Base-by-base conservation (phyloP, 2,888 invertebrate species). In the Oscheius myriophilus region DNA sequence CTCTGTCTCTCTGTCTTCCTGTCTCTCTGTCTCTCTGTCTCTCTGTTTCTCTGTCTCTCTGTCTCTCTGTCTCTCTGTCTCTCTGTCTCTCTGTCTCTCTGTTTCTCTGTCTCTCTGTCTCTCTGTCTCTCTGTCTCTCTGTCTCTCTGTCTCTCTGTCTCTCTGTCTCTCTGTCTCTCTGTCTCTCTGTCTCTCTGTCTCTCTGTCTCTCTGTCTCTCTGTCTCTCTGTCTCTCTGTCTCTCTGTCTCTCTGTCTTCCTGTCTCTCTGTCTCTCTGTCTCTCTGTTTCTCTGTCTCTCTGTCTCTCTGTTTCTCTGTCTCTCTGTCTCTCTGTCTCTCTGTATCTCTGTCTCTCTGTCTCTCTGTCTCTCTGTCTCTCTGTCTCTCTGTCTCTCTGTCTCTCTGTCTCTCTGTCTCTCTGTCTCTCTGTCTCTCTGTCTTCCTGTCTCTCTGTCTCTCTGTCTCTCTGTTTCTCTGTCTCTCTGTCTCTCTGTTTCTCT, bases 401-500 rank as follows among this genome's bases (percentile, higher is more conserved):
- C 16, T 26, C 55, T 53, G 7, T 53, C 14, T 53, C 26, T 53
- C 53, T 53, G 2, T 53, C 25, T 23, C 16, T 53, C 12, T 53
- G 4, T 25, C 25, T 53, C 7, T 53, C 26, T 25, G 3, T 26
- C 23, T 25, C 53, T n/a, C 23, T 53, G 7, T 53, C 23, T 26
- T 18, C 14, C 53, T 23, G 6, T 23, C 53, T 9, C 21, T 53
- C 16, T 53, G 3, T 53, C 23, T 53, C 25, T 53, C 53, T 53
- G 6, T 21, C 25, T 16, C 12, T 21, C 18, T 2, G 16, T 53
- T 18, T 53, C 21, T 18, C 4, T 16, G 7, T 16, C 25, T 16
- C 53, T 53, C 53, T 53, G 7, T 53, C 7, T 53, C 18, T 53
- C 53, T 53, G 4, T 53, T 4, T 53, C 53, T 53, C 53, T 53